Evolutionary conservation across 2,797 vertebrate species (phyloP), one percentile per base, ranked within the genome.

Genomic region (Gouania willdenowi): DNA sequence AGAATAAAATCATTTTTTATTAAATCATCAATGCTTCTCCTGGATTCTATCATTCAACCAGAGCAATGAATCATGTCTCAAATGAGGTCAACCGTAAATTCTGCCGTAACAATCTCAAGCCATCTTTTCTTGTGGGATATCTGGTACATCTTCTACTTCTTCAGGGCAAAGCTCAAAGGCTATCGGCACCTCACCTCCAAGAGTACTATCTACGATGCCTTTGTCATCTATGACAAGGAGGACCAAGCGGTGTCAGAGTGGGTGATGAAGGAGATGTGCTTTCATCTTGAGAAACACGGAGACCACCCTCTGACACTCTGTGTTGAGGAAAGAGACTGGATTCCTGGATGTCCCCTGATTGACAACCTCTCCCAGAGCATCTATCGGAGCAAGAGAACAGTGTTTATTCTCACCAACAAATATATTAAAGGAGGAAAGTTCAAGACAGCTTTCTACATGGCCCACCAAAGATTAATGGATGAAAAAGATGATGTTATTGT

Each of bases 281-380:
- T 77, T 55, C 85, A 88, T 9, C 60, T 98, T 69, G 95, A 98
- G 87, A 72, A 87, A 2, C 43, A 26, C 1, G 91, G 82, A 25
- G 88, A 92, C 9, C 88, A 81, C 1, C 72, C 36, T 23, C 85
- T 97, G 55, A 88, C 88, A 1, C 77, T 98, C 29, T 98, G 95
- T 62, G 74, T 98, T 41, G 92, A 97, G 55, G 94, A 93, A 35
- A 88, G 96, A 17, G 95, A 98, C 61, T 98, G 94, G 95, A 62
- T 96, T 10, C 92, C 94, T 1, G 95, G 96, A 1, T 90, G 90
- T 26, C 91, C 94, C 0, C 81, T 96, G 37, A 87, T 97, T 9
- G 92, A 95, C 68, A 98, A 95, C 71, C 92, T 98, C 63, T 92
- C 86, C 10, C 92, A 96, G 75, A 99, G 95, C 74, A 95, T 99